Evolutionary conservation across 2,888 invertebrate species (phyloP).

Genomic region (Xylocampa areola): DNA sequence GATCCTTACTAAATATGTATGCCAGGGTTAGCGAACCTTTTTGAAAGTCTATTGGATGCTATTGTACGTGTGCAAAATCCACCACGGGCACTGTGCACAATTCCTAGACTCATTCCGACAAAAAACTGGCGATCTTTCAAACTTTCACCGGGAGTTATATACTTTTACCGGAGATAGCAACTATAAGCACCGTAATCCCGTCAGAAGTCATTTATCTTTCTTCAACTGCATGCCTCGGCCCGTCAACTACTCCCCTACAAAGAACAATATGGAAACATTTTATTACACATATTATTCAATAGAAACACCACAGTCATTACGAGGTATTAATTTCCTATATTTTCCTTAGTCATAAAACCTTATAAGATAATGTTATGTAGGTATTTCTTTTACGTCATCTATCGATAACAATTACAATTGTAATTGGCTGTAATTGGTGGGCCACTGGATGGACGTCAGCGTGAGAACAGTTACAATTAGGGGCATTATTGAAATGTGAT

Average conservation of each 20-base stretch:
- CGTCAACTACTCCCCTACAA: too few relatives aligned
- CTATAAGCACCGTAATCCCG: too few relatives aligned
- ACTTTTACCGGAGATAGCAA: too few relatives aligned
- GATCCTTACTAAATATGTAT: too few relatives aligned
- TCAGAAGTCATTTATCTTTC: background rate
- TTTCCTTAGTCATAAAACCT: slow-evolving; percentile 45
- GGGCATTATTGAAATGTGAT: slow-evolving; percentile 47
- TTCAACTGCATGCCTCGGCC: background rate
- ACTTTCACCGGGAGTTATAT: too few relatives aligned
- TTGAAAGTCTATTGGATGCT: too few relatives aligned
- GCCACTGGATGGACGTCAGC: slow-evolving; percentile 47
- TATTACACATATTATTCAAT: slow-evolving; percentile 13
- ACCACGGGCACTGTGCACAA: too few relatives aligned
- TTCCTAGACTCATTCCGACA: too few relatives aligned
- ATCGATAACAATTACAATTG: slow-evolving; percentile 72
- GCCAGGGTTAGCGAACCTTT: too few relatives aligned
- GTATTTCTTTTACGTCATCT: slow-evolving; percentile 68
- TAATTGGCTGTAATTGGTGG: slow-evolving; percentile 73
- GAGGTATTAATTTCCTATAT: slow-evolving; percentile 34
- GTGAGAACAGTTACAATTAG: slow-evolving; percentile 66
- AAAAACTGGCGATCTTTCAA: too few relatives aligned
- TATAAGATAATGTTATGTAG: slow-evolving; percentile 41
- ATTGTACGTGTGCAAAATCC: too few relatives aligned
- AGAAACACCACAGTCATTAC: slow-evolving; percentile 30
- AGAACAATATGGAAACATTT: slow-evolving; percentile 19